A percentile compares a stretch with the other conserved stretches of the same genome.
Evolutionary conservation across 2,797 vertebrate species (phyloP).

Genomic region (Notolepis coatsorum): DNA sequence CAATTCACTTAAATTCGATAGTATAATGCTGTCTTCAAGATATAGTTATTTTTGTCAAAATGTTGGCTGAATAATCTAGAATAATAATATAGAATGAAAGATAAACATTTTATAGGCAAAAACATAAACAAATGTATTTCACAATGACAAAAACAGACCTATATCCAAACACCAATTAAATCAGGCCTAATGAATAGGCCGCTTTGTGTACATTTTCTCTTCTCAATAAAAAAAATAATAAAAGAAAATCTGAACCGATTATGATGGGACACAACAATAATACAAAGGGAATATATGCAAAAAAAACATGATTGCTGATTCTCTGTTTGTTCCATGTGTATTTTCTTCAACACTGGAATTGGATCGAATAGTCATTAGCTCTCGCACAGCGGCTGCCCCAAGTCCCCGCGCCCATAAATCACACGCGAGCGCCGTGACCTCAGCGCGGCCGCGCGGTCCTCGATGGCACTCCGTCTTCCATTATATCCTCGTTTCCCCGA

Average conservation of each 20-base stretch:
- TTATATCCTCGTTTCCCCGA: constrained; percentile 81
- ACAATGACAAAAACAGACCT: not conserved
- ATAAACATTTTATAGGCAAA: not conserved
- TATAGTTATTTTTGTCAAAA: not conserved
- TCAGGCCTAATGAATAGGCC: not conserved
- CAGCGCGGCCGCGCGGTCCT: constrained; percentile 78
- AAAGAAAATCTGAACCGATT: constrained; percentile 2
- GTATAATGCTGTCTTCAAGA: not conserved
- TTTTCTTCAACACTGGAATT: constrained; percentile 63
- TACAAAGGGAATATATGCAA: constrained; percentile 47
- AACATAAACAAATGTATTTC: not conserved
- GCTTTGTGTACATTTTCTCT: not conserved
- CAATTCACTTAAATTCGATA: not conserved
- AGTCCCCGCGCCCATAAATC: constrained; percentile 87
- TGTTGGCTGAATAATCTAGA: too few relatives aligned
- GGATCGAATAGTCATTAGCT: constrained; percentile 87
- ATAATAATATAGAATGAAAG: too few relatives aligned
- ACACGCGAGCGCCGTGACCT: constrained; percentile 82
- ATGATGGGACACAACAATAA: constrained; percentile 31
- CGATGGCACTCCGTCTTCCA: constrained; percentile 83
- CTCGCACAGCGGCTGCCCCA: constrained; percentile 71
- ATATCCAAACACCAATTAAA: not conserved
- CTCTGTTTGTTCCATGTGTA: constrained; percentile 50
- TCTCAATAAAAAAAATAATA: not conserved
- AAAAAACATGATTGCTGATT: constrained; percentile 66